Conservation (phyloP, 2,113 vertebrate species). For the Psilopogon haemacephalus region DNA sequence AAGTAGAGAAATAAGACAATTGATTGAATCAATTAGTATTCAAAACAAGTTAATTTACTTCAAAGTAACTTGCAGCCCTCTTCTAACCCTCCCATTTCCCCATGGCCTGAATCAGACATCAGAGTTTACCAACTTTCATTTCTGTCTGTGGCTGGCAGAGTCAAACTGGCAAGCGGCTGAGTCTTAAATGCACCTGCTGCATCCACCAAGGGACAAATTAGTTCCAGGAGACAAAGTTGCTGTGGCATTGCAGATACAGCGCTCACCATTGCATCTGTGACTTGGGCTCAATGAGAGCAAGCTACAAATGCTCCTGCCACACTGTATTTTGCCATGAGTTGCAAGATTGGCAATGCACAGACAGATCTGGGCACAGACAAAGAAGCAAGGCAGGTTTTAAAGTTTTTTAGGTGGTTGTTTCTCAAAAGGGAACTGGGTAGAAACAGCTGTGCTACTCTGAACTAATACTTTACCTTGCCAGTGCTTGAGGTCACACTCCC, state of each 20-base stretch:
- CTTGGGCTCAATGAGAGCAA: too few relatives aligned
- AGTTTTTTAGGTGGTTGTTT: neutral
- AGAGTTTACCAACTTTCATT: neutral
- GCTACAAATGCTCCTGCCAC: neutral
- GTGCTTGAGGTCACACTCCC: neutral
- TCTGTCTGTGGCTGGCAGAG: neutral
- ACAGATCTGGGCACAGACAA: neutral
- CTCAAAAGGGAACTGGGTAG: neutral
- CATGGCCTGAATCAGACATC: neutral
- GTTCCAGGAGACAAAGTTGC: neutral
- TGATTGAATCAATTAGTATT: neutral
- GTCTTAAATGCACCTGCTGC: neutral
- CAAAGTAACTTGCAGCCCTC: neutral
- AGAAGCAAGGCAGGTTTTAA: neutral
- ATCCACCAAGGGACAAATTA: neutral
- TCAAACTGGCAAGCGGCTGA: neutral
- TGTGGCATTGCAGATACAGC: accelerated
- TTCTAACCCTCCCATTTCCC: neutral
- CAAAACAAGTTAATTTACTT: neutral
- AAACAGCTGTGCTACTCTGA: neutral
- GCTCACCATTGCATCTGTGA: neutral
- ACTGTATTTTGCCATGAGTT: accelerated
- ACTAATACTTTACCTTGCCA: neutral
- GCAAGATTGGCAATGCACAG: neutral
- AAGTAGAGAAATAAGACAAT: neutral